These are phyloP conservation scores for Enteromius anoplus DNA, from an alignment of 2,797 vertebrate species.

Conservation along the genomic window DNA sequence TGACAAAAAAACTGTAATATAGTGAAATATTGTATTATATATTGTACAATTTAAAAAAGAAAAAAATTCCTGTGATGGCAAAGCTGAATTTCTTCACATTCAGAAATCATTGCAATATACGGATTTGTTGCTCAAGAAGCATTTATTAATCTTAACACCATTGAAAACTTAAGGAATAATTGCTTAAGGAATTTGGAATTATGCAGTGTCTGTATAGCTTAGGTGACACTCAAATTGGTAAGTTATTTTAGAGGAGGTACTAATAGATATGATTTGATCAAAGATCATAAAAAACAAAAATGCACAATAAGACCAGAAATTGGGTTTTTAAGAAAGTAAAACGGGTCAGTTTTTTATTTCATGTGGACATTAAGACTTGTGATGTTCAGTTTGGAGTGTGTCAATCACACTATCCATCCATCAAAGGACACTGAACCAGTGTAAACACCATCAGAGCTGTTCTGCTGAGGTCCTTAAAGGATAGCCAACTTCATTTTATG, in stretches of 20 bases:
- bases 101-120: neutral
- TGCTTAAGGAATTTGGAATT: neutral
- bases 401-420: conserved; percentile 59
- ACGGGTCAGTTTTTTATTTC: neutral
- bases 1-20: neutral
- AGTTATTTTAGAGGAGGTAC: neutral
- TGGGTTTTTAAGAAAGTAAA: neutral
- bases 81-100: neutral
- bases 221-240: neutral
- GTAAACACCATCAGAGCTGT: conserved; percentile 68
- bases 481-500: conserved; percentile 81
- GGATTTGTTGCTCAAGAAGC: neutral
- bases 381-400: conserved; percentile 27
- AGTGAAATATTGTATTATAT: neutral
- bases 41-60: too few species aligned
- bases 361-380: conserved; percentile 10
- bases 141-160: neutral
- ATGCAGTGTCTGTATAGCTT: neutral
- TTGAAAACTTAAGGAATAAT: neutral
- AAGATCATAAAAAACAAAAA: neutral
- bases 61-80: too few species aligned
- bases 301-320: too few species aligned
- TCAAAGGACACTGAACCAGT: conserved; percentile 60
- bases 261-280: neutral
- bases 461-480: conserved; percentile 62